Evolutionary conservation across 2,888 invertebrate genomes (phyloP).

Genomic region (Cosmia trapezina): DNA sequence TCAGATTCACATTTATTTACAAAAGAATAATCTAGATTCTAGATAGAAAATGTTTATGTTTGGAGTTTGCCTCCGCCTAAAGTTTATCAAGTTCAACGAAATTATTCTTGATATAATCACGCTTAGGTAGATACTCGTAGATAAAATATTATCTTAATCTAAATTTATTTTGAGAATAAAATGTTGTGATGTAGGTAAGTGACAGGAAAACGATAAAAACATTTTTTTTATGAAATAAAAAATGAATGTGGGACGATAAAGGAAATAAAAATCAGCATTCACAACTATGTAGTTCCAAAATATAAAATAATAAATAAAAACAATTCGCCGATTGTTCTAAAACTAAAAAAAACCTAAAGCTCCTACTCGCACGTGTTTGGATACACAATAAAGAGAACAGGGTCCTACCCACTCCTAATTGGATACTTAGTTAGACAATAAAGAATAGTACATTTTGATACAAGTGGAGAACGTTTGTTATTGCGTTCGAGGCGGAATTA

Average conservation of each 20-base stretch:
- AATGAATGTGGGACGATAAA: too few relatives aligned
- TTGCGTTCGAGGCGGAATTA: too few relatives aligned
- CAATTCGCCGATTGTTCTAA: too few relatives aligned
- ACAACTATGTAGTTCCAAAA: neutral
- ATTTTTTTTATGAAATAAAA: too few relatives aligned
- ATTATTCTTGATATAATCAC: neutral
- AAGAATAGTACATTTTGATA: too few relatives aligned
- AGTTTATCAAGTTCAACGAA: neutral
- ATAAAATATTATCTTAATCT: neutral
- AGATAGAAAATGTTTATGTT: neutral
- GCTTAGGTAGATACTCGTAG: neutral
- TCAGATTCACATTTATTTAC: neutral
- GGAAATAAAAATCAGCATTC: neutral
- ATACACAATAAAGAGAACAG: too few relatives aligned
- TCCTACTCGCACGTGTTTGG: too few relatives aligned
- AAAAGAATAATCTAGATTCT: neutral
- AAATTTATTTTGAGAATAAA: neutral
- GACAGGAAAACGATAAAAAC: neutral
- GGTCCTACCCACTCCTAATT: too few relatives aligned
- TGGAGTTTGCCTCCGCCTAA: neutral
- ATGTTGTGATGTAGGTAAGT: neutral
- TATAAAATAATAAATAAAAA: neutral
- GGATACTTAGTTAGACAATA: too few relatives aligned
- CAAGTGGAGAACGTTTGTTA: too few relatives aligned
- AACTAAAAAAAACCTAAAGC: too few relatives aligned